These are phyloP conservation scores for Himalopsyche japonica DNA, from an alignment of 2,888 invertebrate genomes.

Conservation along the genomic window DNA sequence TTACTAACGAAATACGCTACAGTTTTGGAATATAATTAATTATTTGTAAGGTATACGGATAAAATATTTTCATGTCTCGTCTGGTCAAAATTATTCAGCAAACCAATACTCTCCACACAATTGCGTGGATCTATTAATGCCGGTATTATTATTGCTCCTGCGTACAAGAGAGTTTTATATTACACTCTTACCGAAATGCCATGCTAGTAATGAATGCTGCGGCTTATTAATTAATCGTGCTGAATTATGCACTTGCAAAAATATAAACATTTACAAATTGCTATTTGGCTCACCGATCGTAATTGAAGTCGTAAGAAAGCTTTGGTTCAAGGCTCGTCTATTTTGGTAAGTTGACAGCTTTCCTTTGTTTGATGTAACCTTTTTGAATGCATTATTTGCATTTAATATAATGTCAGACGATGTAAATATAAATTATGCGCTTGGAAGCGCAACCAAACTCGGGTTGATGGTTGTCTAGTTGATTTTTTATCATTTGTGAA, in stretches of 20 bases:
- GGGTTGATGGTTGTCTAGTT: neutral
- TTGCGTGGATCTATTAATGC: too few relatives aligned
- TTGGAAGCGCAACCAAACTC: neutral
- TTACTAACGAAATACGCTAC: too few relatives aligned
- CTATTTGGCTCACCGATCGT: neutral
- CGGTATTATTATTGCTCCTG: too few relatives aligned
- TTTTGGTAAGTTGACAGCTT: neutral
- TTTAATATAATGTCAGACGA: conserved; percentile 2
- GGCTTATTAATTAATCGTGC: neutral
- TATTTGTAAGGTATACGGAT: too few relatives aligned
- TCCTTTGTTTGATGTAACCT: neutral
- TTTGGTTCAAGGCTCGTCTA: neutral
- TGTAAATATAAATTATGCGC: conserved; percentile 18
- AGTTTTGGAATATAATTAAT: too few relatives aligned
- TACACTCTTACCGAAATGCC: neutral
- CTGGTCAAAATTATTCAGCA: too few relatives aligned
- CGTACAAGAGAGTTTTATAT: neutral
- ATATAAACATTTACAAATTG: neutral
- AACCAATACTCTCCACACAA: too few relatives aligned
- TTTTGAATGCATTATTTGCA: neutral
- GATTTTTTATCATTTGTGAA: too few relatives aligned
- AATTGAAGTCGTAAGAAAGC: neutral
- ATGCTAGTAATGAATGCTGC: neutral
- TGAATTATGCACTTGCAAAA: neutral
- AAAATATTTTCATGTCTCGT: too few relatives aligned